These are phyloP conservation scores for Aspidiotus rigidus DNA, from an alignment of 2,888 invertebrate species.

Conservation along the genomic window DNA sequence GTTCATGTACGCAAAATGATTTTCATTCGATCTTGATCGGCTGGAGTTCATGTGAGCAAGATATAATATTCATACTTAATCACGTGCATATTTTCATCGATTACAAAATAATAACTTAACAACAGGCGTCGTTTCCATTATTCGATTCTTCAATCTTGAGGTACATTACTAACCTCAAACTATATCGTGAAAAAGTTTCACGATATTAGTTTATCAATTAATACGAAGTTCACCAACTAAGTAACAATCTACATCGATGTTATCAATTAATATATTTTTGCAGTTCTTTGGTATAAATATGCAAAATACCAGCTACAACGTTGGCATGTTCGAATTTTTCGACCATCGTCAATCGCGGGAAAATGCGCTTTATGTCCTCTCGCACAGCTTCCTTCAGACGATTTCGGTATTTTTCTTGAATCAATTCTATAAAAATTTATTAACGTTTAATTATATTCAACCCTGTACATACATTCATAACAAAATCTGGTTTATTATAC, in stretches of 20 bases:
- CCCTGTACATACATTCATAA: constrained; percentile 1
- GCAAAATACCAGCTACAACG: background rate
- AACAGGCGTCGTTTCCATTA: background rate
- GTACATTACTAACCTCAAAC: constrained; percentile 11
- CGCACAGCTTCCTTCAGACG: background rate
- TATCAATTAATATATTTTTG: constrained; percentile 3
- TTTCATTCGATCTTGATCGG: too few relatives aligned
- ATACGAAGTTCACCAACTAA: constrained; percentile 15
- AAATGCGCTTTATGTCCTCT: background rate
- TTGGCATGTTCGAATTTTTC: background rate
- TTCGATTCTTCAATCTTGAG: constrained; percentile 2
- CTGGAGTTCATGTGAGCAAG: too few relatives aligned
- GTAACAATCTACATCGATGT: constrained; percentile 8
- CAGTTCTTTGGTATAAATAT: background rate
- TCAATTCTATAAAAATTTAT: background rate
- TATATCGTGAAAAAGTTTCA: constrained; percentile 13
- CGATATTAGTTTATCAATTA: constrained; percentile 7
- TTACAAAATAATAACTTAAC: constrained; percentile 9
- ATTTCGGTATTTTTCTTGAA: background rate
- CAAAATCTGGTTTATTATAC: background rate
- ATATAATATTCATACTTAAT: too few relatives aligned
- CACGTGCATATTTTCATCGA: too few relatives aligned
- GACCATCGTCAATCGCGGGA: background rate
- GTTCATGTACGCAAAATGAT: too few relatives aligned
- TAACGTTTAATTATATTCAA: background rate